Evolutionary conservation across 23 tunicate genomes (phyloP), one percentile per base, ranked within the genome.

Genomic region (Ascidia mentula): DNA sequence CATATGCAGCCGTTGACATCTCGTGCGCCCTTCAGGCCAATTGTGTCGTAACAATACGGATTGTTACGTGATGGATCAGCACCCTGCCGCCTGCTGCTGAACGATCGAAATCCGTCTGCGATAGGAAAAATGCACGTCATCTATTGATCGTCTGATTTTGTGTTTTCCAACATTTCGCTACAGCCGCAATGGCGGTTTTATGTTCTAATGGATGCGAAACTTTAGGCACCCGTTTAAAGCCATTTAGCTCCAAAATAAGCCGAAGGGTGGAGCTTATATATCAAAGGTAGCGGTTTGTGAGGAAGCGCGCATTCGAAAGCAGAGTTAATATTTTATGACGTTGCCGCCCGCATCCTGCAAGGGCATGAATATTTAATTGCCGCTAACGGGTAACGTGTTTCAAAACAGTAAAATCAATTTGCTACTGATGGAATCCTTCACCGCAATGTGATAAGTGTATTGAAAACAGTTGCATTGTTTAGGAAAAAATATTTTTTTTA

Each of bases 21-120:
- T 26, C 65, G 65, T 6, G 65, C 24, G 65, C 65, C 65, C 65
- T 26, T 53, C 65, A 53, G 65, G 65, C 65, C 65, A 53, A 28
- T 53, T 26, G 4, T 5, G 65, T 53, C 65, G 12, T 53, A 53
- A 53, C 65, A 26, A 53, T 26, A 26, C 24, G 28, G 12, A 20
- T 53, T 28, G 12, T 53, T 42, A 9, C 15, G 13, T 5, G 24
- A 53, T 28, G 22, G 65, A 53, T 53, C 28, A 53, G 65, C 65
- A 26, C 28, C 28, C 13, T 28, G 65, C 65, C 28, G 65, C 65
- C 24, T 28, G 65, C 4, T 28, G 65, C 24, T 53, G 28, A 28
- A 53, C 65, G 65, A 53, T 53, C 4, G 65, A 53, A 20, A 28
- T 26, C 4, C 65, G 65, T 53, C 65, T 53, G 65, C 13, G 65